phyloP scores from a whole-genome alignment of 1,140 invertebrate species.

The Diachasma alloeum region DNA sequence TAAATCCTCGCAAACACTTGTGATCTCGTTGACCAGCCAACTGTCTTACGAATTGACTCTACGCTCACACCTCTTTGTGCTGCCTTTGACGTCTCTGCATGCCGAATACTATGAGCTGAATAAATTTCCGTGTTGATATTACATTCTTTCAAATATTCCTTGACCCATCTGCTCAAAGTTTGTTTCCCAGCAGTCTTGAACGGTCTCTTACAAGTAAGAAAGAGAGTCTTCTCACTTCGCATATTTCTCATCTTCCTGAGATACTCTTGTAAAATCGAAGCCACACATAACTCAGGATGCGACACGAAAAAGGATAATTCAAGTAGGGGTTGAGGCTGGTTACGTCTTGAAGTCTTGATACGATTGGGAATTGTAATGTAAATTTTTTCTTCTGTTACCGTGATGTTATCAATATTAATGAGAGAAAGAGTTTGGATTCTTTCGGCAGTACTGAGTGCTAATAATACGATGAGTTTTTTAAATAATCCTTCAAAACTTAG shows the following conservation, averaged over 20 bases:
- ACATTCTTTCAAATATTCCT: slow-evolving; percentile 15
- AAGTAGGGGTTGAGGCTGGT: too few relatives aligned
- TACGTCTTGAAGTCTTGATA: too few relatives aligned
- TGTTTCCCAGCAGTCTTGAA: slow-evolving; percentile 14
- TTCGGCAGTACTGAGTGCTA: slow-evolving; percentile 35
- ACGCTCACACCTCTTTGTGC: background rate
- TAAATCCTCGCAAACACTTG: background rate
- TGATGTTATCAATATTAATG: slow-evolving; percentile 17
- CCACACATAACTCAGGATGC: too few relatives aligned
- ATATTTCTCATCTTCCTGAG: too few relatives aligned
- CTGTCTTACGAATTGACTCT: background rate
- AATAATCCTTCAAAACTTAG: slow-evolving; percentile 32
- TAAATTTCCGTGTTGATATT: slow-evolving; percentile 22
- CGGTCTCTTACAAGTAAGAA: slow-evolving; percentile 23
- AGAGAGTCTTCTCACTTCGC: too few relatives aligned
- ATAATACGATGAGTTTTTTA: slow-evolving; percentile 32
- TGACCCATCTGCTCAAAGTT: slow-evolving; percentile 28
- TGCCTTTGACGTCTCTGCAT: background rate
- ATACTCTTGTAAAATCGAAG: too few relatives aligned
- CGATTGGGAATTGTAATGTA: slow-evolving; percentile 4
- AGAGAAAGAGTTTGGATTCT: slow-evolving; percentile 29
- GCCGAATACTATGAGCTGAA: background rate
- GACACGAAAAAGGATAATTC: too few relatives aligned
- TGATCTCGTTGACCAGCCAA: background rate
- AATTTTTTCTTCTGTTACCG: background rate